Base-by-base conservation (phyloP, 2,797 vertebrate genomes). In the Gephyroberyx darwinii region DNA sequence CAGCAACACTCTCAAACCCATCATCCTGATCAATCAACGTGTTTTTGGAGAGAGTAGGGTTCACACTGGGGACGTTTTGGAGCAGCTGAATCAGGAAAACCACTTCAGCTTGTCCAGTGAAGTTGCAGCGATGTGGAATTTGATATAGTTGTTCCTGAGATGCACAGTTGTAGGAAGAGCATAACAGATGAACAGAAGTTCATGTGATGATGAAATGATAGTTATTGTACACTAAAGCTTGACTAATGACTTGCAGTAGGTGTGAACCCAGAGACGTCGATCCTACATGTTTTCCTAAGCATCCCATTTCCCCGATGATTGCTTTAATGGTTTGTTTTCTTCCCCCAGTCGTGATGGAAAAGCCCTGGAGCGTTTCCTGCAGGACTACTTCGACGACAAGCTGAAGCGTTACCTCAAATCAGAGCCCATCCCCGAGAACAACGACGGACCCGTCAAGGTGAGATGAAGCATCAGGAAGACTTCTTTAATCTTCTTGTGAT, bases 401-500 rank as follows among this genome's bases (percentile, higher is more conserved):
- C 75, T 99, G 84, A 99, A 98, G 90, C 96, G 94, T 76, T 99
- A 99, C 76, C 92, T 99, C 54, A 99, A 99, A 78, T 99, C 98
- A 0, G 98, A 99, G 80, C 92, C 96, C 13, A 70, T 98, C 51
- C 98, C 98, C 48, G 96, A 98, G 69, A 95, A 76, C 90, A 99
- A 99, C 0, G 96, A 98, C 5, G 98, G 97, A 0, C 98, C 98
- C 0, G 98, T 99, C 19, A 99, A 99, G 95, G 98, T 98, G 80
- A 90, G 89, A 50, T 0, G 16, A 60, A 26, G 48, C 48, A 0
- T 41, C 12, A 2, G 20, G 17, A 22, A 3, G 20, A 16, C 54
- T 65, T 0, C 35, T 22, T 5, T 4, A 8, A 50, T 9, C 47
- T 50, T 12, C 26, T 26, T 26, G 26, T 26, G 26, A 26, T 26